Percentiles rank a stretch among this genome's conserved stretches.
Evolutionary conservation across 2,888 invertebrate genomes (phyloP).

Genomic region (Trichopoda pennipes): DNA sequence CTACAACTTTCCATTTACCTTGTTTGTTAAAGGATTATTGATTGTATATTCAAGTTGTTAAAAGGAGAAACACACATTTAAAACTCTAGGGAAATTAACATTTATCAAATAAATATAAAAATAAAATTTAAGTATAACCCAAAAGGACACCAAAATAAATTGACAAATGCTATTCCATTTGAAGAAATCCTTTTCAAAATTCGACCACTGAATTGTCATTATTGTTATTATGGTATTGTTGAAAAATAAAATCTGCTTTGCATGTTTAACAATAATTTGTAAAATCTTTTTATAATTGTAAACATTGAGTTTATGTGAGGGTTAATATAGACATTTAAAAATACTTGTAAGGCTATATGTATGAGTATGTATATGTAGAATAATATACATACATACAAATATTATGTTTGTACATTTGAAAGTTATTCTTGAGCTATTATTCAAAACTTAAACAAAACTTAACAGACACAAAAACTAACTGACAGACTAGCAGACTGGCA

Average conservation of each 20-base stretch:
- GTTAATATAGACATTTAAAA: background rate
- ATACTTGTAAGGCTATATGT: background rate
- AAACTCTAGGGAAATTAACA: conserved; percentile 50
- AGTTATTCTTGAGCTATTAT: conserved; percentile 5
- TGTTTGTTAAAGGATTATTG: too few relatives aligned
- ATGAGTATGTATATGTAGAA: background rate
- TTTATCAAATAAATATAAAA: conserved; percentile 20
- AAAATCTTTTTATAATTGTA: conserved; percentile 19
- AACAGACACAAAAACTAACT: conserved; percentile 33
- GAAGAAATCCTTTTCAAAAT: background rate
- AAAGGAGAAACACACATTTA: too few relatives aligned
- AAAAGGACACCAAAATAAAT: background rate
- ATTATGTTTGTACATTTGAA: background rate
- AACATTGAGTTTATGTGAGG: background rate
- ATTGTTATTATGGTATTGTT: conserved; percentile 32
- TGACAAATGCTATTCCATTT: background rate
- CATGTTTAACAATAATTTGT: conserved; percentile 60
- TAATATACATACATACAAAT: too few relatives aligned
- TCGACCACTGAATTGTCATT: background rate
- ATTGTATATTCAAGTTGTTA: too few relatives aligned
- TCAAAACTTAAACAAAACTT: conserved; percentile 11
- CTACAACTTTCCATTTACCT: too few relatives aligned
- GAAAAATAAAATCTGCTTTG: conserved; percentile 42
- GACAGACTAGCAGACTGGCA: background rate
- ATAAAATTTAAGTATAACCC: conserved; percentile 1